Evolutionary conservation across 1,140 invertebrate species (phyloP).

Genomic region (Aphidius gifuensis): DNA sequence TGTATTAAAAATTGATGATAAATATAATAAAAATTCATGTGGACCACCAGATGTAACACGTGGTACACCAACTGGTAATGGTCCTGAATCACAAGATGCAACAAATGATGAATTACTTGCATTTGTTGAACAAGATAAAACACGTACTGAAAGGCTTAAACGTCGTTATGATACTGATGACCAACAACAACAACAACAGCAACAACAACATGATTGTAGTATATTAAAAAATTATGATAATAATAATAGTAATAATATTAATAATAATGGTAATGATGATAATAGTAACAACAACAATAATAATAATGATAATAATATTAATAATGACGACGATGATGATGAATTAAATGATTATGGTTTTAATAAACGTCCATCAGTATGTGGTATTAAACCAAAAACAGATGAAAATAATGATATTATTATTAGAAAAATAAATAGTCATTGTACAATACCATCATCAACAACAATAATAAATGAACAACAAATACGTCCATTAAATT

Average conservation of each 20-base stretch:
- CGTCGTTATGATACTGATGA: conserved; percentile 64
- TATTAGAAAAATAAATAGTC: conserved; percentile 67
- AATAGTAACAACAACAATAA: background rate
- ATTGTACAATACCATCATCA: conserved; percentile 40
- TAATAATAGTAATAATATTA: background rate
- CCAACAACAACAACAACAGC: conserved; percentile 8
- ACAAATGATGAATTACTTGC: conserved; percentile 72
- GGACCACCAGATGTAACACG: conserved; percentile 70
- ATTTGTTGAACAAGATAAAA: conserved; percentile 80
- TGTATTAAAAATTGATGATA: conserved; percentile 54
- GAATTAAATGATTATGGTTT: conserved; percentile 88
- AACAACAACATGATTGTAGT: no score
- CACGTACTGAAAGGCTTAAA: conserved; percentile 75
- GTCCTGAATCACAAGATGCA: conserved; percentile 36
- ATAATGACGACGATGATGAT: conserved; percentile 65
- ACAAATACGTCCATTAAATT: conserved; percentile 41
- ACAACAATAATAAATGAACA: conserved; percentile 31
- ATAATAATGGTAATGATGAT: background rate
- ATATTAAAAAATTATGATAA: background rate
- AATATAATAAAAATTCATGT: conserved; percentile 55
- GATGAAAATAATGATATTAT: conserved; percentile 74
- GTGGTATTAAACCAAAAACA: conserved; percentile 70
- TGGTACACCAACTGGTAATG: conserved; percentile 58
- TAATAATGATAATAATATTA: conserved; percentile 6
- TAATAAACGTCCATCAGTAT: conserved; percentile 79